Evolutionary conservation across 2,888 invertebrate genomes (phyloP).

Genomic region (Polietes domitor): DNA sequence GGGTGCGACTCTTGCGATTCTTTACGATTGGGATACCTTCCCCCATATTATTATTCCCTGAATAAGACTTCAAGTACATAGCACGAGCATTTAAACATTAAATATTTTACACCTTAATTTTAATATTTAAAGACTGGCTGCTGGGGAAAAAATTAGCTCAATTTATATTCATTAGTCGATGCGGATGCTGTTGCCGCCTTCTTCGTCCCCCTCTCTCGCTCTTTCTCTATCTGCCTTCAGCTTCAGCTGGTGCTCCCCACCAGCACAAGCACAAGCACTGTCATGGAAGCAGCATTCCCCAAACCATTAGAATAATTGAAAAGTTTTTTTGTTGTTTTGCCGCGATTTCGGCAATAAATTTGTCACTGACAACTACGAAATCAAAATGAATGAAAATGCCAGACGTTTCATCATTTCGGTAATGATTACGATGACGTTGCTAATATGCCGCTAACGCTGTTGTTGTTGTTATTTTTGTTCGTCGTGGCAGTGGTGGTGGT

Average conservation of each 20-base stretch:
- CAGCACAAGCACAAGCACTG: not conserved
- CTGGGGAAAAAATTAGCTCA: slow-evolving; percentile 58
- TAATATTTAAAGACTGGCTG: slow-evolving; percentile 56
- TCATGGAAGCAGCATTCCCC: too few species aligned
- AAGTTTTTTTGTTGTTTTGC: slow-evolving; percentile 59
- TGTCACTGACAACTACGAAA: slow-evolving; percentile 70
- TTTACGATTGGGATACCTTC: not conserved
- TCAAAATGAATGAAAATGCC: slow-evolving; percentile 65
- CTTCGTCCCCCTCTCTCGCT: not conserved
- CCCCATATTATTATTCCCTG: slow-evolving; percentile 17
- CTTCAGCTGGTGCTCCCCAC: not conserved
- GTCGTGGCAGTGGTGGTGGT: not conserved
- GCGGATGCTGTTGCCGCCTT: slow-evolving; percentile 27
- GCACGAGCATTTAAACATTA: slow-evolving; percentile 54
- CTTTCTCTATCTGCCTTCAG: not conserved
- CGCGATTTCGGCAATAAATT: slow-evolving; percentile 71
- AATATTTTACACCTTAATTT: slow-evolving; percentile 67
- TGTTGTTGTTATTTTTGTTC: slow-evolving; percentile 20
- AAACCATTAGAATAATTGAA: slow-evolving; percentile 66
- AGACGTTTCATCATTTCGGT: slow-evolving; percentile 64
- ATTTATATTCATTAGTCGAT: slow-evolving; percentile 65
- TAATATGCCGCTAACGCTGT: slow-evolving; percentile 74
- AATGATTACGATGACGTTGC: slow-evolving; percentile 76
- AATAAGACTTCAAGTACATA: slow-evolving; percentile 46
- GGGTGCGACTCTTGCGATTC: too few species aligned